Evolutionary conservation across 2,113 vertebrate genomes (phyloP).

Genomic region (Oenanthe melanoleuca): DNA sequence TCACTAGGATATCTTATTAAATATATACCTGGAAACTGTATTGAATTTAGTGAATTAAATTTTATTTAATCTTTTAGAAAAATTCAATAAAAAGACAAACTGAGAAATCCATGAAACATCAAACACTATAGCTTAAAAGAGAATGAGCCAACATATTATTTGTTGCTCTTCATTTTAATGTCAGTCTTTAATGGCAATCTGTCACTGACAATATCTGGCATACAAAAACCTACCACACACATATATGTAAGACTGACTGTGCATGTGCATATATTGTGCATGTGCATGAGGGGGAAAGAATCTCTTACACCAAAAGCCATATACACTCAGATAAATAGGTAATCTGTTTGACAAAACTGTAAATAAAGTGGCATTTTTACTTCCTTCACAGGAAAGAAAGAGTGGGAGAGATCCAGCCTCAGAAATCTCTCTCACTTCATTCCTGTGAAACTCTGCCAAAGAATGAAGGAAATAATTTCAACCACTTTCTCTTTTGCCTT

Average conservation of each 20-base stretch:
- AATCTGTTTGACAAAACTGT: background rate
- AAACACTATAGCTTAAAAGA: background rate
- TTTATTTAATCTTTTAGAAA: background rate
- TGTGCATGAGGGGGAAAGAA: background rate
- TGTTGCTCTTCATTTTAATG: conserved; percentile 8
- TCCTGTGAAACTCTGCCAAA: background rate
- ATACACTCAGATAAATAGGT: background rate
- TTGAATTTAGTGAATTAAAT: background rate
- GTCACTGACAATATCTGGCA: background rate
- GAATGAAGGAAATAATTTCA: background rate
- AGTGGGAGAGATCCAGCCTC: background rate
- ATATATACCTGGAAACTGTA: background rate
- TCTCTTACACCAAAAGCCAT: background rate
- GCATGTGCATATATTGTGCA: background rate
- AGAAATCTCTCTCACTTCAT: background rate
- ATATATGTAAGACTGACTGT: background rate
- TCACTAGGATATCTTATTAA: background rate
- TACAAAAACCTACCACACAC: background rate
- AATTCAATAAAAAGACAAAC: background rate
- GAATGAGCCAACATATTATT: background rate
- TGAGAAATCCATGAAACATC: background rate
- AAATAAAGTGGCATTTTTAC: background rate
- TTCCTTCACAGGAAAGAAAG: background rate
- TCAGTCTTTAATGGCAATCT: background rate
- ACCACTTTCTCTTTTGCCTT: background rate